Base-by-base conservation (phyloP, 2,888 invertebrate species). In the Agrenia bidenticulata region DNA sequence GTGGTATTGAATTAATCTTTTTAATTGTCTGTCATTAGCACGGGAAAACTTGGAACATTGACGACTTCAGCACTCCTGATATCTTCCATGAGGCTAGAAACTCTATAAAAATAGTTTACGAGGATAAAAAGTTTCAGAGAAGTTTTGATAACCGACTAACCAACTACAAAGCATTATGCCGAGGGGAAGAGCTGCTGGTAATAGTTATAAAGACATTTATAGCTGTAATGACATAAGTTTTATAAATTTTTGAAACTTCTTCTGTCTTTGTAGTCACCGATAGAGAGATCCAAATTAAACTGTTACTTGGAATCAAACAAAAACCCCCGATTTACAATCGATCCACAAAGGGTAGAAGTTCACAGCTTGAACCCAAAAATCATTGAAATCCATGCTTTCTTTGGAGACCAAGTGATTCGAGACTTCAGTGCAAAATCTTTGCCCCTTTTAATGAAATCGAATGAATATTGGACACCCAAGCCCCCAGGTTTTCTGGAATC, bases 161-260 rank as follows among this genome's bases (percentile, higher is more conserved):
- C 11, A 64, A 61, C 39, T 67, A 51, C 21, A 64, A 55, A 53
- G 63, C 67, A 2, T 39, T 67, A 13, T 67, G 67, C 19, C 37
- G 67, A 41, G 67, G 67, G 2, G 67, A 67, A 7, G 15, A 50
- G 2, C 32, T 64, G n/a, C 23, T 24, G n/a, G 23, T 45, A 13
- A n/a, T n/a, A n/a, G n/a, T n/a, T n/a, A n/a, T n/a, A n/a, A n/a
- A n/a, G n/a, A n/a, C n/a, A n/a, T n/a, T n/a, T n/a, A n/a, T n/a
- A n/a, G n/a, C n/a, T n/a, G n/a, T n/a, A n/a, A n/a, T n/a, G n/a
- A n/a, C n/a, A n/a, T n/a, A n/a, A n/a, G n/a, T n/a, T n/a, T n/a
- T n/a, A n/a, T n/a, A n/a, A n/a, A n/a, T n/a, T n/a, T n/a, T n/a
- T n/a, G n/a, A n/a, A n/a, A n/a, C n/a, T n/a, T n/a, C n/a, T n/a